Percentiles rank a stretch among this genome's conserved stretches.
These are phyloP conservation scores for Meteorus sp. DNA, from an alignment of 1,140 invertebrate species.

Conservation along the genomic window DNA sequence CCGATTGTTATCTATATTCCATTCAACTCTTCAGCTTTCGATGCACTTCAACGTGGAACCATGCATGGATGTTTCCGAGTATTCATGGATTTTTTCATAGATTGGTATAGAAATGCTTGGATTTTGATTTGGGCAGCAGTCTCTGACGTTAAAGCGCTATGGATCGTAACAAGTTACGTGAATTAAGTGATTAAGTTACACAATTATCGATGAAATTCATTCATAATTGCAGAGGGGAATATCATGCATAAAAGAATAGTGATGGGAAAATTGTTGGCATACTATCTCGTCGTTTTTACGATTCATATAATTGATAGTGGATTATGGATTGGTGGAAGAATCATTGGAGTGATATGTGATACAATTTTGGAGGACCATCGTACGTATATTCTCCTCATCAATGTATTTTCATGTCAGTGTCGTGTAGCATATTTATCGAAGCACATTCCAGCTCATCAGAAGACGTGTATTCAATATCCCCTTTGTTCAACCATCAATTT, in stretches of 20 bases:
- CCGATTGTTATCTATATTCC: background rate
- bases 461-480: background rate
- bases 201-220: no score
- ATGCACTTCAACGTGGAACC: background rate
- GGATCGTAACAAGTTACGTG: conserved; percentile 36
- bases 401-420: background rate
- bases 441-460: background rate
- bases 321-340: conserved; percentile 32
- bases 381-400: background rate
- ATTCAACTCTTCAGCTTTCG: conserved; percentile 17
- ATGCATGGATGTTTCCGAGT: background rate
- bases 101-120: conserved; percentile 16
- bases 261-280: conserved; percentile 32
- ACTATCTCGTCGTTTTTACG: conserved; percentile 33
- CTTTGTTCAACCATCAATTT: conserved; percentile 10
- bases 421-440: no score
- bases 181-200: conserved; percentile 14
- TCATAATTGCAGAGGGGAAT: conserved; percentile 30
- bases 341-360: conserved; percentile 23
- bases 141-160: conserved; percentile 32
- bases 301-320: conserved; percentile 33
- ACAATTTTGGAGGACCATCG: conserved; percentile 20
- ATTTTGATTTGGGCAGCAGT: conserved; percentile 21
- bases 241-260: conserved; percentile 30
- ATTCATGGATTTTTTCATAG: conserved; percentile 3